Evolutionary conservation across 1,140 invertebrate genomes (phyloP), one percentile per base, ranked within the genome.

Genomic region (Aphidius ervi): DNA sequence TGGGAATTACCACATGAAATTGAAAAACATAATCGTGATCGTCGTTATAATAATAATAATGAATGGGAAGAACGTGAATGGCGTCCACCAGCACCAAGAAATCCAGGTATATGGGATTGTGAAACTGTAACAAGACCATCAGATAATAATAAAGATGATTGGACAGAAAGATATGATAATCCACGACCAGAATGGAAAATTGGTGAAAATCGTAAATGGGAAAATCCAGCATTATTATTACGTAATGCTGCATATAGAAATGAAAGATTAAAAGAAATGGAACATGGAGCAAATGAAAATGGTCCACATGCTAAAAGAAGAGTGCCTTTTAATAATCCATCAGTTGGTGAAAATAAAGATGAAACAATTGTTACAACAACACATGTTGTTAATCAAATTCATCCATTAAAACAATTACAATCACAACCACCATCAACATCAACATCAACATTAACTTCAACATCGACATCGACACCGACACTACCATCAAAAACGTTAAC

Each of bases 51-150:
- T 31, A 31, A 70, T 0, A 46, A 66, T 0, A 61, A 65, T 10
- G 77, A 79, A 41, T 80, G 78, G 78, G 77, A 80, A 16, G 77
- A 80, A n/a, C 60, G 78, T 2, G 78, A 79, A 47, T 81, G 78
- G 78, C 65, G 75, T 6, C 60, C 63, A 31, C 71, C 31, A 39
- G 49, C 31, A 7, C 7, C 49, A 39, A 52, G 49, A 39, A 31
- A 31, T 31, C 23, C 42, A 8, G 42, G 42, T 3, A 63, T 76
- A 9, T 80, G 78, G 78, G 78, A 79, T 50, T 66, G 77, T 20
- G 78, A 80, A 6, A 79, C 74, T 64, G 64, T 77, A 46, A 74
- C 77, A 7, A 68, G 73, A 8, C 23, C 23, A 31, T 75, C 76
- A 0, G 78, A 78, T 40, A 67, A 70, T 8, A 77, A 79, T 39